Evolutionary conservation across 2,797 vertebrate genomes (phyloP).

Genomic region (Bradypodion ventrale): DNA sequence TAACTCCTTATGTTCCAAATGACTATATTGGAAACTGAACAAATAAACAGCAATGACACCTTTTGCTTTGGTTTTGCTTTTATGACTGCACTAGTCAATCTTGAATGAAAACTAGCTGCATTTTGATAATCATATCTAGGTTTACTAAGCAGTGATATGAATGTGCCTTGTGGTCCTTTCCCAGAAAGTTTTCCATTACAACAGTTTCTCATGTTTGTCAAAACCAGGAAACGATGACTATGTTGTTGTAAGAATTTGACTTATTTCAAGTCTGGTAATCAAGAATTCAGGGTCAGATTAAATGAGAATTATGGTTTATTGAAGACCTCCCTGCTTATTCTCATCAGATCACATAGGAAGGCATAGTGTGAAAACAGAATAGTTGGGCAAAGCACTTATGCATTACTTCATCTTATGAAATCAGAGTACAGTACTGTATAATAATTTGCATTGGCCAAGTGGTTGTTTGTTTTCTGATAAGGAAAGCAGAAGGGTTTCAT

Average conservation of each 20-base stretch:
- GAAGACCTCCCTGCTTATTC: not conserved
- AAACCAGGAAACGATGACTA: not conserved
- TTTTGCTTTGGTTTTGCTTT: not conserved
- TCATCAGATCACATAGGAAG: not conserved
- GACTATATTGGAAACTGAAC: not conserved
- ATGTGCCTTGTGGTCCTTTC: not conserved
- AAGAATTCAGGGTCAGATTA: not conserved
- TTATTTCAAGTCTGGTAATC: not conserved
- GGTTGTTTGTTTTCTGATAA: slow-evolving; percentile 7
- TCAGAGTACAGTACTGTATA: not conserved
- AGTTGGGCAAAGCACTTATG: not conserved
- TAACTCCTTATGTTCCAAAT: not conserved
- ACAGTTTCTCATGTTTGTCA: not conserved
- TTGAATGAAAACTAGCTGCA: not conserved
- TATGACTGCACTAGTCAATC: not conserved
- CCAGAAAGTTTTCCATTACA: not conserved
- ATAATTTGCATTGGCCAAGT: not conserved
- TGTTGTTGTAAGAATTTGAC: not conserved
- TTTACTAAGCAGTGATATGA: not conserved
- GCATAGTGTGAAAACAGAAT: not conserved
- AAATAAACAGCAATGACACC: not conserved
- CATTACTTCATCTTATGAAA: not conserved
- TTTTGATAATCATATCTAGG: not conserved
- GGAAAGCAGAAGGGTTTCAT: slow-evolving; percentile 1
- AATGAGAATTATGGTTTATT: not conserved